These are phyloP conservation scores for Mustela nigripes DNA, from an alignment of 2,113 vertebrate species.

Conservation along the genomic window DNA sequence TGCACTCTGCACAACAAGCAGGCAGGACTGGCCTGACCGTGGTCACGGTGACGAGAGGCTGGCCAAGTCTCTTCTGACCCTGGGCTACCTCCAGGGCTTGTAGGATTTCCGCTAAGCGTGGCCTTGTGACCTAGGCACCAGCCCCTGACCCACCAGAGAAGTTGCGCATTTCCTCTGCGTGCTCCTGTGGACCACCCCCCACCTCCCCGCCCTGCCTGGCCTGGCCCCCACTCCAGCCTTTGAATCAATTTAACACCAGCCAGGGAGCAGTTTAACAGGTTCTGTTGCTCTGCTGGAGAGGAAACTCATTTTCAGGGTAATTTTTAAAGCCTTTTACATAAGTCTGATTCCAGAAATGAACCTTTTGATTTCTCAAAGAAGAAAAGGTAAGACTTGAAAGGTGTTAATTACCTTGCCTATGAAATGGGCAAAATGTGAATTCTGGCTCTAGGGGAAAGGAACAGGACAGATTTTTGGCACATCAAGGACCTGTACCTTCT, in stretches of 20 bases:
- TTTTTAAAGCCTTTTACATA: constrained; percentile 52
- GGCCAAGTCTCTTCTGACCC: not conserved
- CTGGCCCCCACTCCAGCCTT: not conserved
- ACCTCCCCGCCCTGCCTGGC: not conserved
- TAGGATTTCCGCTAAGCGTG: not conserved
- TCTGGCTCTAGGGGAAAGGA: not conserved
- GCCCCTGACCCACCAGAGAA: not conserved
- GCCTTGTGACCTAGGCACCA: not conserved
- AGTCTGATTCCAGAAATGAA: constrained; percentile 56
- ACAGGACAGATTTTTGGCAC: not conserved
- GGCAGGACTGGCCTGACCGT: no score
- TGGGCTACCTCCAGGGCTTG: not conserved
- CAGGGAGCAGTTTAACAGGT: not conserved
- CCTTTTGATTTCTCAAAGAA: constrained; percentile 39
- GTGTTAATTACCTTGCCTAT: constrained; percentile 31
- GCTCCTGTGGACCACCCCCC: not conserved
- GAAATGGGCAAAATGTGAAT: constrained; percentile 39
- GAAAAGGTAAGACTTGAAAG: constrained; percentile 65
- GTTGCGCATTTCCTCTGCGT: not conserved
- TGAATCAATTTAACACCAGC: not conserved
- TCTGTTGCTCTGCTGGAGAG: not conserved
- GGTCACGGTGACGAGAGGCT: accelerated
- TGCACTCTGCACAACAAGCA: not conserved
- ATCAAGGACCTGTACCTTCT: no score
- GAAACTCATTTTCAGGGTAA: constrained; percentile 60